Conservation (phyloP, 2,888 invertebrate genomes). For the Chaitophorus viminalis region DNA sequence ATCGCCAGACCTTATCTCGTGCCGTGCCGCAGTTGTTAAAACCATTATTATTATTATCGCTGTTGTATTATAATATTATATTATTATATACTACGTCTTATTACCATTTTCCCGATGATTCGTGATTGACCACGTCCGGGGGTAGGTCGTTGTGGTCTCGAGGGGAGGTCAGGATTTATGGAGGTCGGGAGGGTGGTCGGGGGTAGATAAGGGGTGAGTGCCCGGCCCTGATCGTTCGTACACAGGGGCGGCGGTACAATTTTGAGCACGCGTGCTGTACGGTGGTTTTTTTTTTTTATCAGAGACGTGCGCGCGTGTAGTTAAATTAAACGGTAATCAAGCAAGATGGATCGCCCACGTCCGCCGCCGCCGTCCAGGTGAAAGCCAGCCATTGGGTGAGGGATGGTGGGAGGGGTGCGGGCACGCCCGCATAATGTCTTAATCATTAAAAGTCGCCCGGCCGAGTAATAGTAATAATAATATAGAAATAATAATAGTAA, state of each 20-base stretch:
- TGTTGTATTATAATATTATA: no score
- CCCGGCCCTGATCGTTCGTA: no score
- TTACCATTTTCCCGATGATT: neutral
- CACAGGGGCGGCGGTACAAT: no score
- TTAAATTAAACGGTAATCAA: slow-evolving; percentile 53
- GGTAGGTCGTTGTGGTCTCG: neutral
- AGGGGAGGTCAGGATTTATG: no score
- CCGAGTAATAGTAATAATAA: neutral
- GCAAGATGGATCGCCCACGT: slow-evolving; percentile 27
- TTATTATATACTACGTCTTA: neutral
- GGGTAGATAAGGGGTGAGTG: no score
- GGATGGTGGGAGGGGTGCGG: neutral
- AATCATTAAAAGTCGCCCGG: slow-evolving; percentile 51
- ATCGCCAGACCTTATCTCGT: neutral
- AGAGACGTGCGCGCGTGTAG: neutral
- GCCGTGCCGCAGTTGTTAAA: no score
- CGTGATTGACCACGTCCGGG: neutral
- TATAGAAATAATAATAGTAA: no score
- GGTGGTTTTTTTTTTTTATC: neutral
- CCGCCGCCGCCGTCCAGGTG: no score
- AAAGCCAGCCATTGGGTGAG: neutral
- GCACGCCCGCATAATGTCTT: slow-evolving; percentile 56
- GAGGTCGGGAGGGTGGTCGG: no score
- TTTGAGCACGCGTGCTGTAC: neutral
- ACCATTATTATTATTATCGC: no score